Evolutionary conservation across 2,113 vertebrate genomes (phyloP).

Genomic region (Eretmochelys imbricata): DNA sequence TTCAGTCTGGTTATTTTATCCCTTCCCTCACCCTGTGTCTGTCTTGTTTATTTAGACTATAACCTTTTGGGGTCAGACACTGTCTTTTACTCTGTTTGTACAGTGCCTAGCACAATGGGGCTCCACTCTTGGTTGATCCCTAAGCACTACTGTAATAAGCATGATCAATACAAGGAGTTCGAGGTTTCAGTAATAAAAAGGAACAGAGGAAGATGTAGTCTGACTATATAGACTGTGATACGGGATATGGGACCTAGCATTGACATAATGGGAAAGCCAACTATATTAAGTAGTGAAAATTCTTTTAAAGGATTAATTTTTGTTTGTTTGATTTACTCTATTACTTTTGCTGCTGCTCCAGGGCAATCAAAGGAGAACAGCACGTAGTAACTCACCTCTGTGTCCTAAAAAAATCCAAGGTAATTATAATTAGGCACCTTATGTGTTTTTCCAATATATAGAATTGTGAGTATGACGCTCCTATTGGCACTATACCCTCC

Average conservation of each 20-base stretch:
- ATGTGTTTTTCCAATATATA: background rate
- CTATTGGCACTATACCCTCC: background rate
- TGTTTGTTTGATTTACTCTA: too few relatives aligned
- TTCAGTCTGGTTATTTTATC: too few relatives aligned
- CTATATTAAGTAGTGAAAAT: background rate
- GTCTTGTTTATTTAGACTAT: too few relatives aligned
- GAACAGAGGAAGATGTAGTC: background rate
- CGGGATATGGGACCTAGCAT: background rate
- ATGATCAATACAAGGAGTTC: background rate
- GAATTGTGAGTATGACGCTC: background rate
- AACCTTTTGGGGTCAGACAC: too few relatives aligned
- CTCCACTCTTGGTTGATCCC: background rate
- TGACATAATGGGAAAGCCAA: background rate
- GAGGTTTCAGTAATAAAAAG: background rate
- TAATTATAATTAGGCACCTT: background rate
- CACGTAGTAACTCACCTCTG: background rate
- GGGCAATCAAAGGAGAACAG: background rate
- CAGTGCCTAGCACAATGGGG: background rate
- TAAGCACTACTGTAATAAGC: background rate
- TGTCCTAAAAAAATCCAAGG: background rate
- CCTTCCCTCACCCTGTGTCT: too few relatives aligned
- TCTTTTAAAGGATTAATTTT: too few relatives aligned
- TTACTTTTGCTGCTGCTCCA: too few relatives aligned
- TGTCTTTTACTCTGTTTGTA: background rate
- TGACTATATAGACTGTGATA: background rate